Evolutionary conservation across 2,113 vertebrate species (phyloP), one percentile per base, ranked within the genome.

Genomic region (Chiloscyllium plagiosum): DNA sequence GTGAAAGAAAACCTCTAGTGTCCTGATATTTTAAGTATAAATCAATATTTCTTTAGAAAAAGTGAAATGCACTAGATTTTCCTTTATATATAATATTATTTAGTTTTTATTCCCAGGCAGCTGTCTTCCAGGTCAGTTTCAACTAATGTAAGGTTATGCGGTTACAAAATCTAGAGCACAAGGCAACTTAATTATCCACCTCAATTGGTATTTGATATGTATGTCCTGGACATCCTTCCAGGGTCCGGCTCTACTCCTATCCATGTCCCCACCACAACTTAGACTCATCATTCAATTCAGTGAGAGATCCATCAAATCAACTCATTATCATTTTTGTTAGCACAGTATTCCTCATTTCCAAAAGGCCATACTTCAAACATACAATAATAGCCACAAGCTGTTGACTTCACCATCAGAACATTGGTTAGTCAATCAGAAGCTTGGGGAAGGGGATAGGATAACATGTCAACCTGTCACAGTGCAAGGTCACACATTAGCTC

Each of bases 1-100:
- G 68, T 50, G 94, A 95, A 95, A 95, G 42, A 22, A 95, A 95
- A 95, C 52, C 68, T 95, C 94, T 42, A 95, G 94, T 95, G 94
- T 47, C 69, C 68, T 95, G 94, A 52, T 95, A 72, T 95, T 95
- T 95, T 95, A 72, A 37, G 94, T 72, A 72, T 10, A 95, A 72
- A 95, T 95, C 94, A 95, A 95, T 95, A 72, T 13, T 72, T 52
- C 69, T 72, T 50, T 8, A 42, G 94, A 95, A 95, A 95, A 70
- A 69, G 72, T 50, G 68, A 76, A 95, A 72, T 70, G 50, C 61
- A 68, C 61, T 37, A 22, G 29, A 37, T 66, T 93, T 29, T 93
- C 65, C 89, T 92, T 61, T 37, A 66, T 66, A n/a, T 66, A 93
- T 66, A 66, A 10, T 68, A 93, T 93, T 68, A 93, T 93, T 93